Conservation (phyloP, 2,888 invertebrate genomes). For the Atethmia centrago region DNA sequence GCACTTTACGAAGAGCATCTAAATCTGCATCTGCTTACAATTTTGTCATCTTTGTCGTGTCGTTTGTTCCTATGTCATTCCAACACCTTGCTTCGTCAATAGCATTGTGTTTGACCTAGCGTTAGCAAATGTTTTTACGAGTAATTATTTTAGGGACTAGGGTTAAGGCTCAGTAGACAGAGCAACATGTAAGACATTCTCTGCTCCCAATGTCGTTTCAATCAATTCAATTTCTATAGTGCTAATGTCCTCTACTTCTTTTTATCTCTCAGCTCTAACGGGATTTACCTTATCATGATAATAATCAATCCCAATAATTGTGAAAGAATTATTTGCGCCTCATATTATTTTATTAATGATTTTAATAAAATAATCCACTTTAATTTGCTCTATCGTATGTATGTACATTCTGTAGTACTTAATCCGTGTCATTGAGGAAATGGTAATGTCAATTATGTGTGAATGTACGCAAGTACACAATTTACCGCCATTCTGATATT, state of each 20-base stretch:
- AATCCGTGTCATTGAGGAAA: slow-evolving; percentile 33
- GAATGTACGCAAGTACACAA: slow-evolving; percentile 16
- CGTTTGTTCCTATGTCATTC: neutral
- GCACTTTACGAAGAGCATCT: neutral
- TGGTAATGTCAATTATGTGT: slow-evolving; percentile 2
- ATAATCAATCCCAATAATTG: slow-evolving; percentile 28
- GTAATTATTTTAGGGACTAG: slow-evolving; percentile 24
- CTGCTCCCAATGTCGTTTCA: neutral
- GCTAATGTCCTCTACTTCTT: neutral
- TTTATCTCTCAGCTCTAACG: neutral
- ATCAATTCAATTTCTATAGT: neutral
- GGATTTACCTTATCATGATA: slow-evolving; percentile 5
- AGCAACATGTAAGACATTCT: neutral
- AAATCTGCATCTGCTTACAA: neutral
- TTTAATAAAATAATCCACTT: slow-evolving; percentile 15
- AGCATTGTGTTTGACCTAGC: neutral
- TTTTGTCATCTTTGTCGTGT: neutral
- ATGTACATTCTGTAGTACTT: slow-evolving; percentile 22
- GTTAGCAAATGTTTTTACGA: slow-evolving; percentile 1
- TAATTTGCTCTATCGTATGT: slow-evolving; percentile 29
- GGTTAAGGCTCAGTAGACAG: slow-evolving; percentile 3
- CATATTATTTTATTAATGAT: slow-evolving; percentile 29
- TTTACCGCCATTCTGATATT: neutral
- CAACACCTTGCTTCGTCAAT: neutral
- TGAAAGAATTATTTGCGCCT: slow-evolving; percentile 21